Evolutionary conservation across 2,113 vertebrate species (phyloP).

Genomic region (Neolamprologus fasciatus): DNA sequence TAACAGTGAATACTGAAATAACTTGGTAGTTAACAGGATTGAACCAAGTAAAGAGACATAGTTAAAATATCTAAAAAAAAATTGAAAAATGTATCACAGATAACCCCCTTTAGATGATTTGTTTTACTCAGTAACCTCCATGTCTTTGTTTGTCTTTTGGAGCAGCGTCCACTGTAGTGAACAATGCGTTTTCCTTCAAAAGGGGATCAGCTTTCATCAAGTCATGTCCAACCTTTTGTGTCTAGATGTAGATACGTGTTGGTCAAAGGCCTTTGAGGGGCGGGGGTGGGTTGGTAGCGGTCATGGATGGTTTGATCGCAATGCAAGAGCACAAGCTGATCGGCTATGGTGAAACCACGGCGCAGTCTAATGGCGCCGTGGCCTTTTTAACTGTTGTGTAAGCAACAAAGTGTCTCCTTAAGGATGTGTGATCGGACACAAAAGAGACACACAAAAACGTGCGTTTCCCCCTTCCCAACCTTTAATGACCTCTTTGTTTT

Average conservation of each 20-base stretch:
- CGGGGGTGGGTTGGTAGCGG: not conserved
- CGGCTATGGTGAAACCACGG: constrained; percentile 13
- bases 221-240: constrained; percentile 50
- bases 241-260: constrained; percentile 42
- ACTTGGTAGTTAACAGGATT: not conserved
- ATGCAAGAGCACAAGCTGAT: constrained; percentile 35
- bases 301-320: constrained; percentile 55
- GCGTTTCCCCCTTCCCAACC: constrained; percentile 23
- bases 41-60: not conserved
- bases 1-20: not conserved
- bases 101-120: not conserved
- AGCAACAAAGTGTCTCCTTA: constrained; percentile 2
- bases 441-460: not conserved
- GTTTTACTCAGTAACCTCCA: not conserved
- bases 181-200: constrained; percentile 10
- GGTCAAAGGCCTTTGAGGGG: constrained; percentile 22
- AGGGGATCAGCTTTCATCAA: constrained; percentile 30
- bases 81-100: not conserved
- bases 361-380: constrained; percentile 14
- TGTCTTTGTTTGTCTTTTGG: not conserved
- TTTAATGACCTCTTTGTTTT: constrained; percentile 43
- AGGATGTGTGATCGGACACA: not conserved
- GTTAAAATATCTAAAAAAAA: not conserved
- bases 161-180: not conserved
- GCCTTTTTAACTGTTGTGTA: constrained; percentile 31